Percentiles rank a stretch among this genome's conserved stretches.
phyloP scores from a whole-genome alignment of 53 echinoderm and acorn worm genomes.

The Apostichopus leukothele region DNA sequence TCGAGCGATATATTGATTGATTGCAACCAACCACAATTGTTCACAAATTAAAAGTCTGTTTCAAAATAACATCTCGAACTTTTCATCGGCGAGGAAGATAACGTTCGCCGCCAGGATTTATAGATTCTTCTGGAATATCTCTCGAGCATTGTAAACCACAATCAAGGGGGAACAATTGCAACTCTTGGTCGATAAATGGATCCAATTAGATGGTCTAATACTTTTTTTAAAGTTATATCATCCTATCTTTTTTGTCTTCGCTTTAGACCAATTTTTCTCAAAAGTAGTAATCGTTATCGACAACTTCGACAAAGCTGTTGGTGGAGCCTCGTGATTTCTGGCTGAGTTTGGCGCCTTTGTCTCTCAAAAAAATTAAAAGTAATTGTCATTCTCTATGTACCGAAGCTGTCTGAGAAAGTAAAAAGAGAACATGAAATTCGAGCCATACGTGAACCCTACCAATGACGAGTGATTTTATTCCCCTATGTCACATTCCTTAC shows the following conservation, averaged over 20 bases:
- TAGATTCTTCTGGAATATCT: not conserved
- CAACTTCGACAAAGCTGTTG: not conserved
- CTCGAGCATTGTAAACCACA: not conserved
- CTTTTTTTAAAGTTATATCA: not conserved
- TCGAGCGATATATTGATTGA: too few relatives aligned
- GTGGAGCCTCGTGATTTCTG: not conserved
- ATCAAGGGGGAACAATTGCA: not conserved
- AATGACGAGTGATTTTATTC: not conserved
- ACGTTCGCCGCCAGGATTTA: too few relatives aligned
- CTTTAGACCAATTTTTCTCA: not conserved
- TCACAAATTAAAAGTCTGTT: too few relatives aligned
- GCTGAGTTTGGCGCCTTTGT: not conserved
- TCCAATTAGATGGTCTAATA: not conserved
- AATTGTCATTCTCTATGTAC: conserved; percentile 13
- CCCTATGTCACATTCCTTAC: not conserved
- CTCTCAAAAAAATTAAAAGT: not conserved
- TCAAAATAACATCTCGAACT: too few relatives aligned
- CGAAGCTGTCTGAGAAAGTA: not conserved
- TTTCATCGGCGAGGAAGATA: too few relatives aligned
- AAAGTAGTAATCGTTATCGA: not conserved
- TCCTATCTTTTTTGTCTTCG: not conserved
- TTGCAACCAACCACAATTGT: too few relatives aligned
- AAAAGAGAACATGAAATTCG: not conserved
- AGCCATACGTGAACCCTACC: not conserved
- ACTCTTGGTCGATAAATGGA: not conserved